Base-by-base conservation (phyloP, 2,797 vertebrate species). In the Gephyroberyx darwinii region DNA sequence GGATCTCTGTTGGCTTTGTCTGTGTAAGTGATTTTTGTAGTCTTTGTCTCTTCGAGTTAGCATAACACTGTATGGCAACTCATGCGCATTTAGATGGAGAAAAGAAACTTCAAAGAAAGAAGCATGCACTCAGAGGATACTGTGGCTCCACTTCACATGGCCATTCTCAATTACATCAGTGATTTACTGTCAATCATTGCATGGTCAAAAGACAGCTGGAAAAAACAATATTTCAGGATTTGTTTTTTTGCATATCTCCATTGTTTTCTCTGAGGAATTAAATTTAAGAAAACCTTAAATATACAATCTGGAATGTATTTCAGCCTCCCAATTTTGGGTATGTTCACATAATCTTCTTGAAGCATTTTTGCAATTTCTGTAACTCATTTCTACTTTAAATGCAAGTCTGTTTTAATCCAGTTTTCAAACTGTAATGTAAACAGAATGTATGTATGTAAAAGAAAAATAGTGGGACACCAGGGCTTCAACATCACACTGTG, bases 21-120 rank as follows among this genome's bases (percentile, higher is more conserved):
- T 52, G 47, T 63, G 26, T 69, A 57, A 80, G 60, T 80, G 77
- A 70, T 63, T 80, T 65, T n/a, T 4, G 47, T 51, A 65, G 69
- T 75, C 65, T 84, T 75, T 81, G 68, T 71, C 62, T 69, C 47
- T 73, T 62, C 2, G 1, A 57, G 48, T 71, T 63, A 75, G 59
- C 43, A 12, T 64, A 41, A 66, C 55, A 16, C n/a, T 55, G 22
- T 13, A 5, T 31, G 47, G n/a, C 5, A 50, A 50, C 16, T n/a
- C n/a, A 50, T 50, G 19, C 5, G n/a, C 62, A 9, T 30, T 58
- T 5, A 13, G 9, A 35, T n/a, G 22, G 52, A 69, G 37, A 58
- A 48, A 39, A 66, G 8, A 35, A 50, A 55, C n/a, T 31, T 20
- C 1, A 13, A 51, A 53, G 52, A 33, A 54, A 52, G 2, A 14